Conservation (phyloP, 2,113 vertebrate genomes). For the Desmodus rotundus region DNA sequence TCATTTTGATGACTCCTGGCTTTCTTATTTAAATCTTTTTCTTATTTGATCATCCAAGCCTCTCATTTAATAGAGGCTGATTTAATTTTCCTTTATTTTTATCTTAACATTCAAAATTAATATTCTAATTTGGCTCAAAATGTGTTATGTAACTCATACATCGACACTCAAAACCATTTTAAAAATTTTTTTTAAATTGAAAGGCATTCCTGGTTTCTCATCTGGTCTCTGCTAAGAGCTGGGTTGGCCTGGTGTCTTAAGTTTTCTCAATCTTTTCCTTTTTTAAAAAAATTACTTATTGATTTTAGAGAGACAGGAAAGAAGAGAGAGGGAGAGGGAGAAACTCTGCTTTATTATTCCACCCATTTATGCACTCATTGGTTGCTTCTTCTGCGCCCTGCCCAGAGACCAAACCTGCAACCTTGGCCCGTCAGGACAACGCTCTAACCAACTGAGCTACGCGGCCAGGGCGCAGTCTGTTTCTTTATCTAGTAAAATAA, state of each 20-base stretch:
- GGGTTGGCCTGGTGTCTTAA: background rate
- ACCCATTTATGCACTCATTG: too few species aligned
- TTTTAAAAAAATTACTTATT: too few species aligned
- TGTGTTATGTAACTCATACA: background rate
- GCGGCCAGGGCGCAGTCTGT: background rate
- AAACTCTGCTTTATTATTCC: too few species aligned
- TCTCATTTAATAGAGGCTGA: background rate
- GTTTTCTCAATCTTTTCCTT: background rate
- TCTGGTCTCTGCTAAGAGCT: background rate
- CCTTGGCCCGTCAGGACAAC: too few species aligned
- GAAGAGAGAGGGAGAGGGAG: too few species aligned
- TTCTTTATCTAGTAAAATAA: background rate
- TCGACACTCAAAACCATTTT: background rate
- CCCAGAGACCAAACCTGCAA: too few species aligned
- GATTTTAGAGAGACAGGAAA: too few species aligned
- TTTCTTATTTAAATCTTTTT: slow-evolving; percentile 17
- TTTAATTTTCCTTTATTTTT: slow-evolving; percentile 32
- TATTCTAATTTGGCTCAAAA: background rate
- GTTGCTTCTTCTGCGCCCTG: too few species aligned
- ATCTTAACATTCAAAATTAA: background rate
- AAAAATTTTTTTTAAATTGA: background rate
- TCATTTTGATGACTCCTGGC: background rate
- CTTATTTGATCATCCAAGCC: background rate
- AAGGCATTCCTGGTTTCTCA: background rate
- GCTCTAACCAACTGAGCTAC: too few species aligned